These are phyloP conservation scores for Spatula versicolor DNA, from an alignment of 2,797 vertebrate species.

Conservation along the genomic window DNA sequence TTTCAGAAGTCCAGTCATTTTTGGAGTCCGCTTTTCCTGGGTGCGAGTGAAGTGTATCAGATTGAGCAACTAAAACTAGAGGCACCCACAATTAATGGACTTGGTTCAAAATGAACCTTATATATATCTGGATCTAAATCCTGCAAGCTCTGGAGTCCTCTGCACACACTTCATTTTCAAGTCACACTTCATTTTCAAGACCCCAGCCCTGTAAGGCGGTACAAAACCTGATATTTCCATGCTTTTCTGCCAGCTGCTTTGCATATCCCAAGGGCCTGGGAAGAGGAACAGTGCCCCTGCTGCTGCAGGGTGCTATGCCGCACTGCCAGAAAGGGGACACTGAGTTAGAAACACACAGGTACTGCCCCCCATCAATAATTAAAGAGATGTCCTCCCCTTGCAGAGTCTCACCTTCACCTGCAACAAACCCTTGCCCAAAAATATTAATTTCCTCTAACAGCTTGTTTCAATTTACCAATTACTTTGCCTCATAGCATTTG, in stretches of 20 bases:
- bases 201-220: neutral
- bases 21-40: accelerated
- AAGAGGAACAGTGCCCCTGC: accelerated
- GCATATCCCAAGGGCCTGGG: accelerated
- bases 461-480: neutral
- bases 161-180: neutral
- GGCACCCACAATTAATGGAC: neutral
- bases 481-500: neutral
- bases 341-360: neutral
- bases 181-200: neutral
- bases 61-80: neutral
- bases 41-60: neutral
- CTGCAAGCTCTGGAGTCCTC: neutral
- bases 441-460: neutral
- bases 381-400: neutral
- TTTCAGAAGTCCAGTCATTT: neutral
- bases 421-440: neutral
- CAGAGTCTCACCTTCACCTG: neutral
- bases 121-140: neutral
- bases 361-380: neutral
- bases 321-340: accelerated
- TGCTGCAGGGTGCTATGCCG: neutral
- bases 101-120: neutral
- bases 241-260: accelerated
- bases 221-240: neutral